Evolutionary conservation across 1,140 invertebrate species (phyloP).

Genomic region (Calycopis cecrops): DNA sequence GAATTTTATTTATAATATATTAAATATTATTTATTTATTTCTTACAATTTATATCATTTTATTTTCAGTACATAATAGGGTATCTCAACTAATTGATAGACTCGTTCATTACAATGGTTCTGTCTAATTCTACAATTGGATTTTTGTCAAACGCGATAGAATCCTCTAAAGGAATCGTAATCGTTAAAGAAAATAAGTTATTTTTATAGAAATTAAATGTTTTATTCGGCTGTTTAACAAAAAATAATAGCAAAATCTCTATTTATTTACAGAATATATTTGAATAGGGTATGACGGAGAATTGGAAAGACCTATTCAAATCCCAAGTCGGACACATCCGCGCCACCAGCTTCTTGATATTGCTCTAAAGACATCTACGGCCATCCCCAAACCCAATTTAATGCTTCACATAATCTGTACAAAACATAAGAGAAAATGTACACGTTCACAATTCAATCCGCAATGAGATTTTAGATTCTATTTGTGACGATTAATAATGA

Average conservation of each 20-base stretch:
- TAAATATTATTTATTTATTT: too few species aligned
- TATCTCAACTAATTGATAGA: too few species aligned
- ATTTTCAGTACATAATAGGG: too few species aligned
- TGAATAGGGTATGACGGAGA: conserved; percentile 11
- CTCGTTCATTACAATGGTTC: too few species aligned
- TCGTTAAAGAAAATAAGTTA: not conserved
- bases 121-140: too few species aligned
- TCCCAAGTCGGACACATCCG: conserved; percentile 20
- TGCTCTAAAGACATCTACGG: conserved; percentile 43
- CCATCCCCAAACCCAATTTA: conserved; percentile 47
- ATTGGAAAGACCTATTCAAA: conserved; percentile 35
- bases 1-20: too few species aligned
- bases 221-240: not conserved
- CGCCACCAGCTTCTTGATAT: conserved; percentile 23
- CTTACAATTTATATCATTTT: too few species aligned
- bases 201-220: not conserved
- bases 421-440: conserved; percentile 5
- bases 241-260: not conserved
- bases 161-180: too few species aligned
- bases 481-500: too few species aligned
- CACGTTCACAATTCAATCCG: not conserved
- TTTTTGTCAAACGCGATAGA: too few species aligned
- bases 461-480: not conserved
- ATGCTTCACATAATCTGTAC: conserved; percentile 45
- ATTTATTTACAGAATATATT: conserved; percentile 15